These are phyloP conservation scores for Chaetorhynchus papuensis DNA, from an alignment of 2,113 vertebrate species.

Conservation along the genomic window DNA sequence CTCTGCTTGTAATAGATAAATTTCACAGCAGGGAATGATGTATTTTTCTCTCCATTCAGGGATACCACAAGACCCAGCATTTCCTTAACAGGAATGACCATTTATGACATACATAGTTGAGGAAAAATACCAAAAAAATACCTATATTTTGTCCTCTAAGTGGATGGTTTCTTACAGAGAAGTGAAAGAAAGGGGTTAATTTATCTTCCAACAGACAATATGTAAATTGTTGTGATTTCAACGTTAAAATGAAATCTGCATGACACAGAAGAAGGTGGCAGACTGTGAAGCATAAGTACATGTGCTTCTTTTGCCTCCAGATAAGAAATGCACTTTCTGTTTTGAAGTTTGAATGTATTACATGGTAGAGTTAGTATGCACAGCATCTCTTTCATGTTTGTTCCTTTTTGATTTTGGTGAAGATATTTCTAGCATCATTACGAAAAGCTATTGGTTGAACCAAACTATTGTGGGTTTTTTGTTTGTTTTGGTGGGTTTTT, in stretches of 20 bases:
- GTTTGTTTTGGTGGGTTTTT: background rate
- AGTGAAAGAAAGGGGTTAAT: background rate
- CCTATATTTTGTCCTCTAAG: background rate
- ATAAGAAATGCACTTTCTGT: background rate
- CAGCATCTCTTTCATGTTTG: background rate
- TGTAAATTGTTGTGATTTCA: background rate
- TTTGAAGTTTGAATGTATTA: background rate
- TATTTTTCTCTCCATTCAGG: background rate
- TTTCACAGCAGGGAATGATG: background rate
- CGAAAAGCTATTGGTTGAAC: background rate
- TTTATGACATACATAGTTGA: background rate
- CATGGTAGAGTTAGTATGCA: accelerated
- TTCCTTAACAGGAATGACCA: background rate
- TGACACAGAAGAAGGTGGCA: background rate
- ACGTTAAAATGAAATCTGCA: background rate
- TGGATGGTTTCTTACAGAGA: background rate
- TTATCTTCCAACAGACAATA: background rate
- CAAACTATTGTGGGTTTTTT: background rate
- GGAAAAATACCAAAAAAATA: background rate
- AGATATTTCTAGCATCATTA: background rate
- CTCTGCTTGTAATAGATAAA: background rate
- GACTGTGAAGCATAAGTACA: background rate
- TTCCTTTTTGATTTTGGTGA: background rate
- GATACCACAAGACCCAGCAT: background rate
- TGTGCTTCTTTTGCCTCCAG: background rate